These are phyloP conservation scores for Mesaphorura yosii DNA, from an alignment of 1,140 invertebrate species.

Conservation along the genomic window DNA sequence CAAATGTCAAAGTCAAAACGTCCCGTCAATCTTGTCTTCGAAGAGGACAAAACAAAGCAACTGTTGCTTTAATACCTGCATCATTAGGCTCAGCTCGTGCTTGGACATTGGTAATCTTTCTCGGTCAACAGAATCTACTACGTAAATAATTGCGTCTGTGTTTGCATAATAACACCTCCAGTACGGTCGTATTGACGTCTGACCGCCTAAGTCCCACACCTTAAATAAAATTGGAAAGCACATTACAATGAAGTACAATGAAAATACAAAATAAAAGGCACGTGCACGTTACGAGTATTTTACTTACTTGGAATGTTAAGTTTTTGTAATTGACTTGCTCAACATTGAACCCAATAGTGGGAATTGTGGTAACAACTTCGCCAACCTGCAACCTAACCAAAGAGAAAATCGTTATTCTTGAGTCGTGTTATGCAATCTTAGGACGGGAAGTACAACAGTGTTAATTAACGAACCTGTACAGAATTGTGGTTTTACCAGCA, in stretches of 20 bases:
- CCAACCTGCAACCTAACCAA: slow-evolving; percentile 78
- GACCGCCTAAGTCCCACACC: slow-evolving; percentile 65
- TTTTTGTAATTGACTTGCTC: slow-evolving; percentile 95
- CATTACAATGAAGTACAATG: too few relatives aligned
- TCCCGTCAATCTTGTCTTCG: background rate
- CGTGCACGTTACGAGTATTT: background rate
- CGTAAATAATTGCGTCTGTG: slow-evolving; percentile 99
- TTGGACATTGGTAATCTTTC: slow-evolving; percentile 98
- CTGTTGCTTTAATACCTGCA: slow-evolving; percentile 10
- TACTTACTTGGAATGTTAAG: slow-evolving; percentile 72
- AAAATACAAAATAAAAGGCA: slow-evolving; percentile 1
- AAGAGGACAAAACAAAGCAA: too few relatives aligned
- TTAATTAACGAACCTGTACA: slow-evolving; percentile 69
- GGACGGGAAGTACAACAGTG: too few relatives aligned
- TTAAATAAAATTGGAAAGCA: too few relatives aligned
- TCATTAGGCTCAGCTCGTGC: slow-evolving; percentile 61
- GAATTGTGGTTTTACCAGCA: slow-evolving; percentile 96
- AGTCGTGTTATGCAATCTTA: too few relatives aligned
- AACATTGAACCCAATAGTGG: slow-evolving; percentile 96
- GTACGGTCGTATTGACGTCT: slow-evolving; percentile 96
- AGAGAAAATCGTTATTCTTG: background rate
- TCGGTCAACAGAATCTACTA: slow-evolving; percentile 95
- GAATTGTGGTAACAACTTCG: slow-evolving; percentile 98
- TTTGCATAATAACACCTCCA: slow-evolving; percentile 99
- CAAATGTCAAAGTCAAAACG: background rate